phyloP scores from a whole-genome alignment of 1,140 invertebrate genomes.

The Chironomus striatipennis region DNA sequence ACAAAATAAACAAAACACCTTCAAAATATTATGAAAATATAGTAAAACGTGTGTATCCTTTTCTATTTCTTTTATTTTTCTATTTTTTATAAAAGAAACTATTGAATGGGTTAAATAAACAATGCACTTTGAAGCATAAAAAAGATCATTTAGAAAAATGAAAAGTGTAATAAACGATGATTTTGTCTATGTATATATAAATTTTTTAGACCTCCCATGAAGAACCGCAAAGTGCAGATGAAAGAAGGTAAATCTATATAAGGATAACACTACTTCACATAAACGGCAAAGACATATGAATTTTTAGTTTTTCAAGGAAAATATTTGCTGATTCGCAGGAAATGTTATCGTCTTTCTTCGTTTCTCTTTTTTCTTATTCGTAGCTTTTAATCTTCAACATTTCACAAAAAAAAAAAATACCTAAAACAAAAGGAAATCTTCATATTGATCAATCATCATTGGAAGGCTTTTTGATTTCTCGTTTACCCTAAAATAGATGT shows the following conservation, averaged over 20 bases:
- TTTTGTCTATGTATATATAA: not conserved
- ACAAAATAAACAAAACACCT: constrained; percentile 19
- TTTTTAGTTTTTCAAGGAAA: not conserved
- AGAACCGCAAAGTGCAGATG: not conserved
- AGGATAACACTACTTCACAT: not conserved
- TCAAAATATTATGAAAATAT: not conserved
- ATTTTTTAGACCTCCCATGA: not conserved
- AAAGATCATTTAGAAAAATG: not conserved
- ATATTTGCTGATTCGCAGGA: constrained; percentile 6
- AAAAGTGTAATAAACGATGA: constrained; percentile 5
- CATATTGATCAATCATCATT: not conserved
- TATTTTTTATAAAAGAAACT: not conserved
- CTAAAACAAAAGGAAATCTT: not conserved
- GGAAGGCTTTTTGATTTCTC: not conserved
- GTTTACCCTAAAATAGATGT: too few relatives aligned
- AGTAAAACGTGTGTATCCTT: not conserved
- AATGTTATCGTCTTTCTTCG: not conserved
- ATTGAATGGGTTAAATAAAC: constrained; percentile 11
- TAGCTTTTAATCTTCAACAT: too few relatives aligned
- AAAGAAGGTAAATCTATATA: not conserved
- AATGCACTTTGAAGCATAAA: not conserved
- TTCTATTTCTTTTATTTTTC: not conserved
- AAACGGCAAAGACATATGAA: not conserved
- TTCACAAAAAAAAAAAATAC: not conserved
- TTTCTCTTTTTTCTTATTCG: too few relatives aligned